Evolutionary conservation across 2,113 vertebrate species (phyloP).

Genomic region (Muntiacus reevesi): DNA sequence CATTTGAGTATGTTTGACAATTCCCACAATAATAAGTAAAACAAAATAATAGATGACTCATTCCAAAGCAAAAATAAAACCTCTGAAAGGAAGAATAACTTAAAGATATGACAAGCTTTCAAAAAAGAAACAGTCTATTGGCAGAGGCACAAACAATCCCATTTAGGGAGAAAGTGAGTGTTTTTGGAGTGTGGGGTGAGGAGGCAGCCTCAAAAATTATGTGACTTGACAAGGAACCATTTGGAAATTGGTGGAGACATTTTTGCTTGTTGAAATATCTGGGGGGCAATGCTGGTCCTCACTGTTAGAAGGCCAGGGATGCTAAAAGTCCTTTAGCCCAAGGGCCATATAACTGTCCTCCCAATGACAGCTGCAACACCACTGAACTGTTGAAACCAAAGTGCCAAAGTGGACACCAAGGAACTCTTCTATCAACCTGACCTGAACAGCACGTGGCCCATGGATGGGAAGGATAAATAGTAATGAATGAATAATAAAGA

Average conservation of each 20-base stretch:
- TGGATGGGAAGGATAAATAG: neutral
- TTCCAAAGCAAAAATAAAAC: neutral
- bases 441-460: neutral
- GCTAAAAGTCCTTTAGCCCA: neutral
- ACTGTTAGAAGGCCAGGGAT: neutral
- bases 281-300: neutral
- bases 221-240: neutral
- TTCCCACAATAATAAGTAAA: neutral
- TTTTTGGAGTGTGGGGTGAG: neutral
- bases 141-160: neutral
- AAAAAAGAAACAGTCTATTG: neutral
- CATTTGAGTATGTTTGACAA: neutral
- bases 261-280: neutral
- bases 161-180: neutral
- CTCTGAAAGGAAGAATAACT: neutral
- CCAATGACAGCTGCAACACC: neutral
- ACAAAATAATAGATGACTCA: neutral
- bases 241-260: neutral
- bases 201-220: neutral
- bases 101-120: constrained; percentile 2
- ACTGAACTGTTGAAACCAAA: neutral
- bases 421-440: neutral
- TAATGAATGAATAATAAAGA: neutral
- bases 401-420: neutral
- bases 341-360: neutral